Evolutionary conservation across 2,888 invertebrate species (phyloP), one percentile per base, ranked within the genome.

Genomic region (Carpatolechia fugitivella): DNA sequence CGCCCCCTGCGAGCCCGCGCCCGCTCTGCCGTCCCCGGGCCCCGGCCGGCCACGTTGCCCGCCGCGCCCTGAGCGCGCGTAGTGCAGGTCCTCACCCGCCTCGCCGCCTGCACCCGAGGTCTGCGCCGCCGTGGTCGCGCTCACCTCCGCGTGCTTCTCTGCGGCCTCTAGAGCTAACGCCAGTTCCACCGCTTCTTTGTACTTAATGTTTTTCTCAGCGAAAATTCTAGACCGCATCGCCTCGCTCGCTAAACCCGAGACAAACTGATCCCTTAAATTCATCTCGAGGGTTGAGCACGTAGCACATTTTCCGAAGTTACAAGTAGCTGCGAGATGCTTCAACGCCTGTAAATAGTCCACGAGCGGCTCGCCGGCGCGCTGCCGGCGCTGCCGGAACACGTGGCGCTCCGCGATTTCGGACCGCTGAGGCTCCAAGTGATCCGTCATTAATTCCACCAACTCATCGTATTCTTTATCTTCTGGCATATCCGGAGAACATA

Each of bases 331-430:
- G 14, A 48, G 48, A 20, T 53, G 46, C 24, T 46, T 72, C 7
- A 79, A 58, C 29, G 72, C 73, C 76, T 80, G 59, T 44, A 70
- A 66, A 57, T 48, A 52, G 16, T 47, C 48, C 20, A 20, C 14
- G 10, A 52, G 38, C 1, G 52, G 7, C 47, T 56, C 56, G 31
- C 56, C 56, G n/a, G 30, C 16, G 38, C 47, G 46, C 48, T 56
- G 51, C n/a, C n/a, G n/a, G n/a, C n/a, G n/a, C n/a, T n/a, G n/a
- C n/a, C n/a, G n/a, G n/a, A n/a, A n/a, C n/a, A n/a, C n/a, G n/a
- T n/a, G n/a, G n/a, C n/a, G n/a, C n/a, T n/a, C n/a, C n/a, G n/a
- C n/a, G n/a, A n/a, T n/a, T n/a, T n/a, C n/a, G n/a, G n/a, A n/a
- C n/a, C n/a, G n/a, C n/a, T n/a, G n/a, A n/a, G n/a, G n/a, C n/a